These are phyloP conservation scores for Ptilonorhynchus violaceus DNA, from an alignment of 2,113 vertebrate species.

Conservation along the genomic window DNA sequence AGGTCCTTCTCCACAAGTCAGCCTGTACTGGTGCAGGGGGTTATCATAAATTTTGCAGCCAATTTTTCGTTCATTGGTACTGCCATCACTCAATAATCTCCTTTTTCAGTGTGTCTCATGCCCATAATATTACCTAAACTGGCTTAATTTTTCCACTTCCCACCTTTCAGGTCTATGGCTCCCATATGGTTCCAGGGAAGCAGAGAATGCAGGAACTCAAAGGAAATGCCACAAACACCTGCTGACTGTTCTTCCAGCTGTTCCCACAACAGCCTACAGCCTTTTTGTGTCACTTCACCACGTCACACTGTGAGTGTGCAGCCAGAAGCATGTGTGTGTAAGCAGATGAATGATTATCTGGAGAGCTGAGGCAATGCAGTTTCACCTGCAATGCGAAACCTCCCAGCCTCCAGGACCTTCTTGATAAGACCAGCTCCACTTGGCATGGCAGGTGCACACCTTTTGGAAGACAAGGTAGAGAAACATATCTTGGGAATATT, in stretches of 20 bases:
- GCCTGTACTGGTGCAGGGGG: background rate
- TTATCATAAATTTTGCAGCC: background rate
- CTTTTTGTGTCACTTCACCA: background rate
- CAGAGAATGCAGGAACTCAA: background rate
- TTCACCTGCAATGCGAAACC: background rate
- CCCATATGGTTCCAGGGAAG: background rate
- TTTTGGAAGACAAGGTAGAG: background rate
- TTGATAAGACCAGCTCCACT: background rate
- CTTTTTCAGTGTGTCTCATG: background rate
- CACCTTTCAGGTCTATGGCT: background rate
- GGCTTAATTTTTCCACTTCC: background rate
- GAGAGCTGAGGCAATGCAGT: background rate
- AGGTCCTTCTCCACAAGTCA: background rate
- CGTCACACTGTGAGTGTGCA: background rate
- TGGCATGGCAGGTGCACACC: accelerated
- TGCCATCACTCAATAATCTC: background rate
- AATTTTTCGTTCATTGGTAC: background rate
- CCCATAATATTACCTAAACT: background rate
- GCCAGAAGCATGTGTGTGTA: background rate
- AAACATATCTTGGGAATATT: background rate
- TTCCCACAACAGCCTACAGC: background rate
- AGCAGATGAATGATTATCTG: background rate
- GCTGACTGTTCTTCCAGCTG: background rate
- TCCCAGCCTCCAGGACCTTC: background rate
- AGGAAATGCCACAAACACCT: background rate